Base-by-base conservation (phyloP, 2,888 invertebrate species). In the Pachliopta kotzebuea region DNA sequence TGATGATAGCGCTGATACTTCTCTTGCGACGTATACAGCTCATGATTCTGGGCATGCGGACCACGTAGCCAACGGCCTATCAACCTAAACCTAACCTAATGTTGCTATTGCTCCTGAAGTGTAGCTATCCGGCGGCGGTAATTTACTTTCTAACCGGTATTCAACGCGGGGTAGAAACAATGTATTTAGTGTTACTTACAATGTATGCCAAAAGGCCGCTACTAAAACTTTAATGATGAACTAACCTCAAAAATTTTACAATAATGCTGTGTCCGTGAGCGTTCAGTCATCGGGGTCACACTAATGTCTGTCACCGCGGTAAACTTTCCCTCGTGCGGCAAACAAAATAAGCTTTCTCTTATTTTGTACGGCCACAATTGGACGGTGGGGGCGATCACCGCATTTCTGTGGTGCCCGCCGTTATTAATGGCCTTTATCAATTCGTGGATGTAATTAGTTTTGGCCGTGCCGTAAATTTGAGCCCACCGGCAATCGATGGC, bases 311-410 rank as follows among this genome's bases (percentile, higher is more conserved):
- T 64, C 60, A 56, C 50, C 56, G 60, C 60, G 42, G 56, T 23
- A 72, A 79, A 75, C 77, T 81, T 77, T 76, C 80, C 79, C 78
- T 83, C 49, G 59, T 53, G 42, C 63, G 50, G 26, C 56, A n/a
- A 64, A 64, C 56, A 56, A 63, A 57, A 57, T 57, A 60, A 65
- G 65, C 65, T 60, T 49, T 49, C 49, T 49, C 49, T 49, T 37
- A 49, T 49, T 49, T 49, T 37, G 37, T 37, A 37, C 65, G 60
- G n/a, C 45, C 56, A 65, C 65, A 60, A 62, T 66, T 64, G 62
- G 50, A 58, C 54, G 37, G 18, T 61, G 54, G 20, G 20, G 20
- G 53, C 58, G 45, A 37, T 63, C 54, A 54, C 55, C 53, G 26
- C 53, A 52, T 42, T 63, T 63, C 24, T 21, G 29, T 63, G 20